These are phyloP conservation scores for Calycopis cecrops DNA, from an alignment of 1,140 invertebrate genomes.

Conservation along the genomic window DNA sequence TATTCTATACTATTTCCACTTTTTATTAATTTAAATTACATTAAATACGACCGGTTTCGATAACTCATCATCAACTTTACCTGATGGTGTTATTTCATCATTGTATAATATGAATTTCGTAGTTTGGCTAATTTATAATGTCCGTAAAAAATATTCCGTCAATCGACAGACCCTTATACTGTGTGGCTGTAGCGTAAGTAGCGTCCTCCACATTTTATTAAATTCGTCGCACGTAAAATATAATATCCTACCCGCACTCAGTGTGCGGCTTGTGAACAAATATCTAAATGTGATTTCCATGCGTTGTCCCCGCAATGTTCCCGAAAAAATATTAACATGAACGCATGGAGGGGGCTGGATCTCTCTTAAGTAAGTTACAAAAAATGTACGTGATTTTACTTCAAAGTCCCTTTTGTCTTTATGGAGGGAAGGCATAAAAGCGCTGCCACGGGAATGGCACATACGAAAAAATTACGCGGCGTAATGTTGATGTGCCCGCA, in stretches of 20 bases:
- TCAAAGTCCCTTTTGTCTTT: slow-evolving; percentile 74
- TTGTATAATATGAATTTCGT: too few relatives aligned
- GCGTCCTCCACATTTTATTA: slow-evolving; percentile 67
- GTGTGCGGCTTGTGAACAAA: slow-evolving; percentile 65
- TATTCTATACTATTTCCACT: too few relatives aligned
- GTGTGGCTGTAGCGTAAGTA: slow-evolving; percentile 29
- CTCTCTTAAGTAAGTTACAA: slow-evolving; percentile 74
- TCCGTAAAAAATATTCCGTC: not conserved
- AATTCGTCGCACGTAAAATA: slow-evolving; percentile 72
- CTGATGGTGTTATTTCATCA: too few relatives aligned
- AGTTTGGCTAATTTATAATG: too few relatives aligned
- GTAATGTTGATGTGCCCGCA: slow-evolving; percentile 72
- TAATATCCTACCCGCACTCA: slow-evolving; percentile 68
- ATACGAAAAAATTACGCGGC: slow-evolving; percentile 70
- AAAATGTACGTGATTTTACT: slow-evolving; percentile 75
- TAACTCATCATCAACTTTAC: too few relatives aligned
- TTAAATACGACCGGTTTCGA: too few relatives aligned
- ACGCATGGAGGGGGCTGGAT: slow-evolving; percentile 65
- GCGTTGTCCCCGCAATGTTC: slow-evolving; percentile 72
- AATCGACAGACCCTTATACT: not conserved
- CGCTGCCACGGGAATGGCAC: slow-evolving; percentile 68
- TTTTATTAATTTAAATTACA: too few relatives aligned
- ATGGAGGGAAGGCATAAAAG: slow-evolving; percentile 71
- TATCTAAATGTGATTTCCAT: slow-evolving; percentile 75
- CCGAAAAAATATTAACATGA: slow-evolving; percentile 74